Evolutionary conservation across 2,888 invertebrate species (phyloP), one percentile per base, ranked within the genome.

Genomic region (Polydrusus cervinus): DNA sequence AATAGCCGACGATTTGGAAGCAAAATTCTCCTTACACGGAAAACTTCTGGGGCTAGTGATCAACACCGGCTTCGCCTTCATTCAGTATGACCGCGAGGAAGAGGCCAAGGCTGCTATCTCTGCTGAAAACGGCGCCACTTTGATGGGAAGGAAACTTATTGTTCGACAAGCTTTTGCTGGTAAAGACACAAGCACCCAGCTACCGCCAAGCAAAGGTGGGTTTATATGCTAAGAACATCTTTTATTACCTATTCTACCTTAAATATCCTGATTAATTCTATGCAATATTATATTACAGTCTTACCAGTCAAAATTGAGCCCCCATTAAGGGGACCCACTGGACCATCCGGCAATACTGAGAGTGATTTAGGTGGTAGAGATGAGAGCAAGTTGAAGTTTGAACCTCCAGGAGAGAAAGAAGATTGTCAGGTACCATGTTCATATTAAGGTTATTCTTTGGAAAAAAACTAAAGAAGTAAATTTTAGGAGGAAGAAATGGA

Each of bases 1-100:
- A 0, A 89, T 89, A 53, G 90, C 90, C 66, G 87, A 89, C 70
- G 91, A 92, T 80, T 84, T 97, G 14, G 94, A 95, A 80, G 92
- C 93, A 47, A 93, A 94, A 83, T 96, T 96, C 83, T 89, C 90
- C 76, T 89, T 89, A 38, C 94, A 93, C 84, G 97, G 96, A 0
- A 89, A 89, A 75, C 91, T 95, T 53, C 82, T 89, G 76, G 94
- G 93, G 1, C 90, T 94, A 0, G 85, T 92, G n/a, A 88, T 93
- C 18, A 94, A 94, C 81, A 90, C 92, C 79, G 94, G 95, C 66
- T 97, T 95, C 87, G 96, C 95, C 16, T 97, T 97, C 87, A 93
- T 97, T 2, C 97, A 97, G 84, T 97, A 92, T 86, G 93, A 93
- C 75, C 89, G 89, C 20, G 95, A 95, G 80, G 87, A 89, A 2